Evolutionary conservation across 2,888 invertebrate species (phyloP).

Genomic region (Drosophila kokeensis): DNA sequence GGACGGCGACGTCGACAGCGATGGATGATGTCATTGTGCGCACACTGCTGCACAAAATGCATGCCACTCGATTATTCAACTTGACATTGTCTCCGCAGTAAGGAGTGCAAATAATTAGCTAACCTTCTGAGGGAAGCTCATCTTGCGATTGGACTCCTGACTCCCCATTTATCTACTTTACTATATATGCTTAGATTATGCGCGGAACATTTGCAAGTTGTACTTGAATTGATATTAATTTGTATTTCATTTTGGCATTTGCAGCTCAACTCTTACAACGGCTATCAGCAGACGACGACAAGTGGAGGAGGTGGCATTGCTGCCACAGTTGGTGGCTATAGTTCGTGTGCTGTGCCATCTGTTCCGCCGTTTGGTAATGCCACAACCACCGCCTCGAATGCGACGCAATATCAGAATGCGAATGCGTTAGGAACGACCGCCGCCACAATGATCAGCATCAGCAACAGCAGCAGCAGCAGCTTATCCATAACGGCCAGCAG

Average conservation of each 20-base stretch:
- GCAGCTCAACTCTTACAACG: conserved; percentile 59
- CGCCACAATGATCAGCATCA: conserved; percentile 54
- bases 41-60: neutral
- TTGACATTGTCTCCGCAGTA: neutral
- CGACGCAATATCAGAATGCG: conserved; percentile 67
- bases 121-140: neutral
- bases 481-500: conserved; percentile 35
- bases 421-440: conserved; percentile 71
- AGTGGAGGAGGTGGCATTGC: conserved; percentile 32
- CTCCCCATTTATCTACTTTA: neutral
- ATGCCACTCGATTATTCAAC: neutral
- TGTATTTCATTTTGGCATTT: neutral
- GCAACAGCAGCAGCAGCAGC: conserved; percentile 24
- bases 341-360: conserved; percentile 82
- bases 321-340: conserved; percentile 60
- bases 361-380: conserved; percentile 79
- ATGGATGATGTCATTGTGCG: neutral
- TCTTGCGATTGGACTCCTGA: neutral
- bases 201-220: neutral
- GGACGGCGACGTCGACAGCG: neutral
- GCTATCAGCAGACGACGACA: conserved; percentile 53
- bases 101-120: neutral
- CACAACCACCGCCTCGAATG: conserved; percentile 78
- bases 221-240: neutral
- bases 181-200: neutral